A percentile compares a stretch with the other conserved stretches of the same genome.
Evolutionary conservation across 1,140 invertebrate genomes (phyloP).

Genomic region (Drosophila seguyi): DNA sequence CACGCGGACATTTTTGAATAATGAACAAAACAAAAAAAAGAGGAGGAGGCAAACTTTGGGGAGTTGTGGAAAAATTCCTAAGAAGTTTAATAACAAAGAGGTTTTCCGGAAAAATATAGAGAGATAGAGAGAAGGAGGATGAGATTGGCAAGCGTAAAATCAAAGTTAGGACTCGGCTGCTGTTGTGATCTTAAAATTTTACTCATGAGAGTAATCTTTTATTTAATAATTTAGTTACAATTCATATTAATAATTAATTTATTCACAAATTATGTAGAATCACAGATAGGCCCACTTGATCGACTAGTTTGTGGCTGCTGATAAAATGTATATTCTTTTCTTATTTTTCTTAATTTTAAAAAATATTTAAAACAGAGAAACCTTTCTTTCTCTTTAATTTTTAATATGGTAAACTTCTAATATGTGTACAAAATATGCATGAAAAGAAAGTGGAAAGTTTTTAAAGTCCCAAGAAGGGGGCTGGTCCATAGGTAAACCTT

Average conservation of each 20-base stretch:
- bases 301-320: neutral
- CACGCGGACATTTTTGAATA: constrained; percentile 20
- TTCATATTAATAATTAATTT: too few species aligned
- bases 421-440: neutral
- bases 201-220: too few species aligned
- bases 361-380: neutral
- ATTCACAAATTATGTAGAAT: too few species aligned
- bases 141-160: neutral
- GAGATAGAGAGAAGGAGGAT: neutral
- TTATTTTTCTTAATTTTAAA: neutral
- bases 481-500: neutral
- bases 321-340: too few species aligned
- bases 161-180: neutral
- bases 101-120: neutral
- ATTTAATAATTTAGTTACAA: too few species aligned
- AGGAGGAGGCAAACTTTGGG: neutral
- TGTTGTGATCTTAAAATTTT: too few species aligned
- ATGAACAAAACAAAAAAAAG: neutral
- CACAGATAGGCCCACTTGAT: neutral
- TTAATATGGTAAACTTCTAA: neutral
- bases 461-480: neutral
- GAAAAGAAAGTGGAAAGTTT: constrained; percentile 30
- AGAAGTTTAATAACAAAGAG: neutral
- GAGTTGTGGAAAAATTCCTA: too few species aligned
- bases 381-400: neutral